Base-by-base conservation (phyloP, 2,888 invertebrate species). In the Mellilla xanthometata region DNA sequence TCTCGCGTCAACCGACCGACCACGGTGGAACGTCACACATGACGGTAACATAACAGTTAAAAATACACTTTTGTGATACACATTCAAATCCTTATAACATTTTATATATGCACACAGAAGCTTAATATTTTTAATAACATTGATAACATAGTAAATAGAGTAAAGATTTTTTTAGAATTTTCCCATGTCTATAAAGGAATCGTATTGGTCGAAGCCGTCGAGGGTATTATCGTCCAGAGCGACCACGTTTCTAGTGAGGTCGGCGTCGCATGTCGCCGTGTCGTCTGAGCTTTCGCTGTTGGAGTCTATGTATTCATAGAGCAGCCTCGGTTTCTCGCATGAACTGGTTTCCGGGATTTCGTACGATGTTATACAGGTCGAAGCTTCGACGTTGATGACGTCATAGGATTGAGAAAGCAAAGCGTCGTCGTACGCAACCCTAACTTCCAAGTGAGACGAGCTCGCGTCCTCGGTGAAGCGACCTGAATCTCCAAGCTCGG, bases 101-200 rank as follows among this genome's bases (percentile, higher is more conserved):
- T 62, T 64, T 59, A 35, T n/a, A 69, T 61, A 76, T 69, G 54
- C 64, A 72, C 60, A 68, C 60, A 71, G 57, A 77, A 77, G 78
- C 76, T 61, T 65, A 67, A 63, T 53, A 68, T 66, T 60, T 58
- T 46, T 58, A 53, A 60, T 41, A 48, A 42, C 47, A 46, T 32
- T 50, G 54, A 47, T 56, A 58, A 65, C 44, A 65, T 49, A 43
- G 36, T 42, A 43, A 41, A 47, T 43, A 53, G 33, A 46, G 19
- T 52, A 58, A 60, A 59, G 49, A 39, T 7, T 4, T 47, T 32
- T 65, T 65, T 61, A 90, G 73, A 90, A 90, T 62, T 88, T 87
- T 46, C 90, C 90, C 87, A 90, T 88, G 68, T 90, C 90, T 67
- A 90, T 81, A 66, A 87, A 87, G 54, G 90, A 90, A 63, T 90